A percentile compares a stretch with the other conserved stretches of the same genome.
These are phyloP conservation scores for Melanogrammus aeglefinus DNA, from an alignment of 2,797 vertebrate genomes.

Conservation along the genomic window DNA sequence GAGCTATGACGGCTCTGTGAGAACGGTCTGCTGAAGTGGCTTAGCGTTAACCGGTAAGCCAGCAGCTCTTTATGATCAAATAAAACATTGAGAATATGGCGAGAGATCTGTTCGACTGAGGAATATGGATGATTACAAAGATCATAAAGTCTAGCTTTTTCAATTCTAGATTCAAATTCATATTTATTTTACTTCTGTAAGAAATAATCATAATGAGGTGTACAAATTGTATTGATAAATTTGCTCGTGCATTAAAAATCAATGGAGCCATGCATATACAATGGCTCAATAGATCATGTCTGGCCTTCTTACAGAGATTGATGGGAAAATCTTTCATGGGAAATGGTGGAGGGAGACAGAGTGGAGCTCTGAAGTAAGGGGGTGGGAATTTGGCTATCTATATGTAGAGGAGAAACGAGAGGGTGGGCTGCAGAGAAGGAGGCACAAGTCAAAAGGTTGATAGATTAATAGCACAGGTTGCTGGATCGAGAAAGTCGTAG, in stretches of 20 bases:
- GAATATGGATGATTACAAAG: neutral
- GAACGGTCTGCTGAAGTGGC: neutral
- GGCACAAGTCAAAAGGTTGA: neutral
- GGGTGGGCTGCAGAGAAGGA: neutral
- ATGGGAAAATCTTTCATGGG: neutral
- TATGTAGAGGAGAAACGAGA: neutral
- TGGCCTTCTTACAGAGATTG: neutral
- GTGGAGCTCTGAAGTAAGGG: neutral
- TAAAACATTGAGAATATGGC: neutral
- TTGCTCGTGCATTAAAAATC: neutral
- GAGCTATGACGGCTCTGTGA: neutral
- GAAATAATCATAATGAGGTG: neutral
- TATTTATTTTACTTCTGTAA: neutral
- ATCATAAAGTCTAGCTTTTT: neutral
- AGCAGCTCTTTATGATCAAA: neutral
- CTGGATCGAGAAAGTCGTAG: neutral
- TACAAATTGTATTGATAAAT: neutral
- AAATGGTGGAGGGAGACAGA: neutral
- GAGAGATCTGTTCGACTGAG: neutral
- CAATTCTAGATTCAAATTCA: neutral
- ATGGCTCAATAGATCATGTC: neutral
- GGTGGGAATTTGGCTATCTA: conserved; percentile 1
- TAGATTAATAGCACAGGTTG: neutral
- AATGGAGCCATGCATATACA: neutral
- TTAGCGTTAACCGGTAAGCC: neutral